Evolutionary conservation across 2,113 vertebrate genomes (phyloP).

Genomic region (Lamprologus callipterus): DNA sequence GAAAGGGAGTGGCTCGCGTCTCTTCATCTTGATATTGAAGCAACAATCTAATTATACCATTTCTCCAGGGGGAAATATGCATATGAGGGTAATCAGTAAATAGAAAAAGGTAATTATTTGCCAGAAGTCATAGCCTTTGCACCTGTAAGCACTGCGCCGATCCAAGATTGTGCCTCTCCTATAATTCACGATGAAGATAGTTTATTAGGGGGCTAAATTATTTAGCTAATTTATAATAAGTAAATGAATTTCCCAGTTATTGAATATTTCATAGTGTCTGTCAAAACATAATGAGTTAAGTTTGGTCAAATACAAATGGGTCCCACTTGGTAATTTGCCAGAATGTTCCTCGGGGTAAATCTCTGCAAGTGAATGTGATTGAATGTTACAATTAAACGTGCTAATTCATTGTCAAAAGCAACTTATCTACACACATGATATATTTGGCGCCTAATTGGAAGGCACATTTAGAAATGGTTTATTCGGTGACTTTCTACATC

Average conservation of each 20-base stretch:
- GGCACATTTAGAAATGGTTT: slow-evolving; percentile 57
- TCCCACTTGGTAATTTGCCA: slow-evolving; percentile 51
- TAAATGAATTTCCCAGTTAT: slow-evolving; percentile 54
- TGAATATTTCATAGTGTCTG: slow-evolving; percentile 68
- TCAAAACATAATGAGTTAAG: slow-evolving; percentile 65
- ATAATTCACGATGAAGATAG: slow-evolving; percentile 39
- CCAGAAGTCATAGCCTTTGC: slow-evolving; percentile 55
- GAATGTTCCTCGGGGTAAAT: slow-evolving; percentile 53
- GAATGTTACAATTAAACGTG: slow-evolving; percentile 69
- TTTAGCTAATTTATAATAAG: slow-evolving; percentile 66
- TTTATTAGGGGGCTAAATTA: slow-evolving; percentile 62
- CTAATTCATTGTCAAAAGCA: slow-evolving; percentile 70
- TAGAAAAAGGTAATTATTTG: slow-evolving; percentile 69
- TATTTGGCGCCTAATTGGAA: slow-evolving; percentile 65
- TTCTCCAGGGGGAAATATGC: slow-evolving; percentile 54
- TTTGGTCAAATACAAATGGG: slow-evolving; percentile 66
- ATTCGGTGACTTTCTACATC: slow-evolving; percentile 39
- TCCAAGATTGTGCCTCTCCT: slow-evolving; percentile 15
- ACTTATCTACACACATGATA: slow-evolving; percentile 66
- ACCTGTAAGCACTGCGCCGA: slow-evolving; percentile 53
- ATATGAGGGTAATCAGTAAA: slow-evolving; percentile 69
- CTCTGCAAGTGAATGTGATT: slow-evolving; percentile 55
- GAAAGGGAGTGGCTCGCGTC: slow-evolving; percentile 45
- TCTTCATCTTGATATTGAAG: slow-evolving; percentile 60
- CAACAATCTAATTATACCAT: slow-evolving; percentile 68